A percentile compares a stretch with the other conserved stretches of the same genome.
Evolutionary conservation across 2,113 vertebrate genomes (phyloP).

Genomic region (Cisticola juncidis): DNA sequence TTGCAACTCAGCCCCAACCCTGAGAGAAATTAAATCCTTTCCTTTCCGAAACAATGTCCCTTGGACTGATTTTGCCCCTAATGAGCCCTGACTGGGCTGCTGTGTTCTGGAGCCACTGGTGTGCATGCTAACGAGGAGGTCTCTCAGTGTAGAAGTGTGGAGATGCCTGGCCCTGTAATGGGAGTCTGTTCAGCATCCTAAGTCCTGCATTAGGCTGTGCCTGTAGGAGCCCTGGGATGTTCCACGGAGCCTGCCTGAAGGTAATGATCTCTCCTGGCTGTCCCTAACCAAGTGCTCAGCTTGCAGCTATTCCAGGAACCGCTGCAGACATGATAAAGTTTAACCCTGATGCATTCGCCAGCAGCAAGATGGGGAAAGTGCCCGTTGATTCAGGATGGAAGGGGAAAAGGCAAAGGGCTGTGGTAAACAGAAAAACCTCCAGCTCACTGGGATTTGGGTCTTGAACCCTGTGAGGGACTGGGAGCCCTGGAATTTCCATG

Average conservation of each 20-base stretch:
- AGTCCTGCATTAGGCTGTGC: conserved; percentile 32
- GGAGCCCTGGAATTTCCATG: not conserved
- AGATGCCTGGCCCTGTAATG: not conserved
- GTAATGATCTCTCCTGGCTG: conserved; percentile 23
- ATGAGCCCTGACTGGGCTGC: conserved; percentile 28
- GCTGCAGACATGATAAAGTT: not conserved
- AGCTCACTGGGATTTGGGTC: not conserved
- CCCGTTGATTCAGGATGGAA: not conserved
- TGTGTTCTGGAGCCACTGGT: not conserved
- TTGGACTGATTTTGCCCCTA: not conserved
- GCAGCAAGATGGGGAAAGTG: not conserved
- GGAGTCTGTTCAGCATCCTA: conserved; percentile 41
- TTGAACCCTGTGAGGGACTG: not conserved
- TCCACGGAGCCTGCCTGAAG: not conserved
- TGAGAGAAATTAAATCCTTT: not conserved
- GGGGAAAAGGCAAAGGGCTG: not conserved
- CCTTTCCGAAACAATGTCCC: conserved; percentile 34
- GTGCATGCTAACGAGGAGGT: conserved; percentile 49
- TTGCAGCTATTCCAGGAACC: not conserved
- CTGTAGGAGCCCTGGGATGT: not conserved
- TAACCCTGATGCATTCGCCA: not conserved
- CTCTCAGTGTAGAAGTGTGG: not conserved
- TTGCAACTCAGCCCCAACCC: not conserved
- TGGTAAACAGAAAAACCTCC: not conserved
- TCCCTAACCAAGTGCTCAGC: not conserved